Evolutionary conservation across 2,888 invertebrate genomes (phyloP).

Genomic region (Maniola hyperantus): DNA sequence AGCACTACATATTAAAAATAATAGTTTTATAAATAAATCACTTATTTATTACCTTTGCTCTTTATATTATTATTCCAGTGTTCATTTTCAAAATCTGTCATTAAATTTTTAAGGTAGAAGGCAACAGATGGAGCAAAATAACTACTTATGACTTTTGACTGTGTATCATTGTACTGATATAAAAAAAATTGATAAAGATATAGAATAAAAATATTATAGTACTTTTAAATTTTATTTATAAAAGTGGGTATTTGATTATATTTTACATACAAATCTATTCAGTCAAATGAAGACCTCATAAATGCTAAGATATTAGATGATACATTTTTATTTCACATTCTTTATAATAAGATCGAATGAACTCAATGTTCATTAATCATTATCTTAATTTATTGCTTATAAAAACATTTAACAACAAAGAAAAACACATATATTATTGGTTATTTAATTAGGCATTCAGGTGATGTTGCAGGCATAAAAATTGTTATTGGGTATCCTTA

Average conservation of each 20-base stretch:
- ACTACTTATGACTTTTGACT: too few species aligned
- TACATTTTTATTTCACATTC: slow-evolving; percentile 44
- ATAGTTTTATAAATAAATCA: too few species aligned
- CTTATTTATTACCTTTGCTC: too few species aligned
- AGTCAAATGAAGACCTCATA: slow-evolving; percentile 71
- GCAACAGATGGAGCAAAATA: too few species aligned
- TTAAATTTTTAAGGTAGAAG: too few species aligned
- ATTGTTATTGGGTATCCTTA: slow-evolving; percentile 22
- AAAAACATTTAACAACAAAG: slow-evolving; percentile 50
- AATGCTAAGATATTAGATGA: slow-evolving; percentile 61
- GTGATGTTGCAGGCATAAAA: slow-evolving; percentile 24
- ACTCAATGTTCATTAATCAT: slow-evolving; percentile 41
- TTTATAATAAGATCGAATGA: slow-evolving; percentile 57
- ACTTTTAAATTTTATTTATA: slow-evolving; percentile 70
- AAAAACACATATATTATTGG: slow-evolving; percentile 51
- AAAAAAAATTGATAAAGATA: not conserved
- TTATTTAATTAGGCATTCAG: slow-evolving; percentile 41
- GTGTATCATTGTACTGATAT: not conserved
- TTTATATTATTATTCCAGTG: too few species aligned
- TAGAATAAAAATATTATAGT: slow-evolving; percentile 16
- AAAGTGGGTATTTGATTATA: slow-evolving; percentile 59
- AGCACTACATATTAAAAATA: not conserved
- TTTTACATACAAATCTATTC: slow-evolving; percentile 71
- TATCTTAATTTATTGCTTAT: slow-evolving; percentile 45
- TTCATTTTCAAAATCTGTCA: too few species aligned